Evolutionary conservation across 2,113 vertebrate genomes (phyloP).

Genomic region (Nyctereutes procyonoides): DNA sequence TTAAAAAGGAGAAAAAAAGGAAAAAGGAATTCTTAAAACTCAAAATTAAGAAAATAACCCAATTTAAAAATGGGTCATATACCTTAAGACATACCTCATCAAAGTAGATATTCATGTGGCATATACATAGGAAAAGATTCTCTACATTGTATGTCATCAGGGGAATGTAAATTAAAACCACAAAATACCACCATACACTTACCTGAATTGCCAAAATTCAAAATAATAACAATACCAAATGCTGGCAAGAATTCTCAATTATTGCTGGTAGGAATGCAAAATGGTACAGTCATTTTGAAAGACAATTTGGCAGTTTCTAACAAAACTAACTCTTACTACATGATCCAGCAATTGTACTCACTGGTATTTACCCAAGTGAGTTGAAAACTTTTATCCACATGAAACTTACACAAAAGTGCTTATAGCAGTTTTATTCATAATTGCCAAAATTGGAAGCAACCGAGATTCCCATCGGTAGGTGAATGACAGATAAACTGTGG

Average conservation of each 20-base stretch:
- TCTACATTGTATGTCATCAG: background rate
- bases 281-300: background rate
- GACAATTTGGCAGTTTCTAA: background rate
- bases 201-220: background rate
- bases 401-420: background rate
- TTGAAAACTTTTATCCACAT: background rate
- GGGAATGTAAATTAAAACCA: background rate
- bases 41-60: background rate
- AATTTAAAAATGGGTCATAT: background rate
- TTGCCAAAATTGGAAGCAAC: slow-evolving; percentile 1
- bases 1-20: too few species aligned
- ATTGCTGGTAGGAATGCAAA: background rate
- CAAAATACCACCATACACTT: background rate
- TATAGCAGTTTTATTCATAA: background rate
- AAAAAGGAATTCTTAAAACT: background rate
- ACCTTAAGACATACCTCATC: background rate
- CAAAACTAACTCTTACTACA: background rate
- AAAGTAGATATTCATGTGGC: background rate
- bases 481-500: background rate
- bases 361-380: background rate
- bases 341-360: background rate
- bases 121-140: background rate
- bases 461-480: background rate
- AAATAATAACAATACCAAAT: background rate
- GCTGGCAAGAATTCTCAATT: background rate